Evolutionary conservation across 2,888 invertebrate genomes (phyloP), one percentile per base, ranked within the genome.

Genomic region (Tineola bisselliella): DNA sequence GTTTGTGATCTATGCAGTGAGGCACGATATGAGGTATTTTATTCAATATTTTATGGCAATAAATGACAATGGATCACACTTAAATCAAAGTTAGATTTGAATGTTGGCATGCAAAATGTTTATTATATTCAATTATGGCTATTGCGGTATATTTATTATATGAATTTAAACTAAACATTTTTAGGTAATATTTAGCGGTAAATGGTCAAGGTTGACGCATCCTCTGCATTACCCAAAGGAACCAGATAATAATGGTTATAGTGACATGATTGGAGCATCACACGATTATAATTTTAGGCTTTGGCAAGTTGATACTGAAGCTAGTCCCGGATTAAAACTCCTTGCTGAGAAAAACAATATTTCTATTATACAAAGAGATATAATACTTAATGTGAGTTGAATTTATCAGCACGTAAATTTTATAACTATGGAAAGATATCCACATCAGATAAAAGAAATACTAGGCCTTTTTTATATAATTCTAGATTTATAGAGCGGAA

Each of bases 181-280:
- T 44, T 66, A 63, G 87, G 75, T 87, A 1, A 75, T 77, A 33
- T 84, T 87, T 67, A 70, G 72, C 62, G 87, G 87, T 0, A 70
- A 70, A 43, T 86, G 87, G 87, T 87, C 87, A 0, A 68, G 84
- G 0, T 68, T 81, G 33, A 73, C 76, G 0, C 87, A 87, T 60
- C 83, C 84, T 0, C 75, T 71, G 0, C 70, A 77, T 63, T 87
- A 82, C 62, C 87, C 87, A 0, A 77, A 65, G 59, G 81, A 81
- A 61, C 82, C 81, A 0, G 83, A 84, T 43, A 79, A 80, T 15
- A 84, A 82, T 31, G 79, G 79, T 0, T 87, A 79, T 67, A 82
- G 81, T 33, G 75, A 81, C 65, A 77, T 87, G 79, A 70, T 87
- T 0, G 87, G 87, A 0, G 81, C 84, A 0, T 84, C 84, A 0